Base-by-base conservation (phyloP, 2,888 invertebrate species). In the Aphodius sticticus region DNA sequence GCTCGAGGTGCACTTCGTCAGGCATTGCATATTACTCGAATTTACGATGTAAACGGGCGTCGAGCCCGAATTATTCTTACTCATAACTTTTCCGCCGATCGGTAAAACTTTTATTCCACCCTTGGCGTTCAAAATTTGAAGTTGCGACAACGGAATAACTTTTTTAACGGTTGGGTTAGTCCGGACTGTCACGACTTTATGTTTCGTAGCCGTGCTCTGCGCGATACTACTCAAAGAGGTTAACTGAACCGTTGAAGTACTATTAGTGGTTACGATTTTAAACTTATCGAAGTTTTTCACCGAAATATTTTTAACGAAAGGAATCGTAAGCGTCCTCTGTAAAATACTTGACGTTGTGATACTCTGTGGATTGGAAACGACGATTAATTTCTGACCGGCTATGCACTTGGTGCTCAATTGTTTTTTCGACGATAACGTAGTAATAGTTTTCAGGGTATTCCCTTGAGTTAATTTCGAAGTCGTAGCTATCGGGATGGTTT, bases 221-320 rank as follows among this genome's bases (percentile, higher is more conserved):
- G 77, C 69, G 4, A 81, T 76, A 35, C 38, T 82, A 26, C 76
- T 80, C 2, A 80, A 35, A 6, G 80, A 70, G 0, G 79, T 78
- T 14, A 81, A 37, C 53, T 80, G 80, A 38, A 81, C 74, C 36
- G 74, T 74, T 0, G 74, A 71, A 9, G 77, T 82, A 79, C 9
- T 84, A 83, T 70, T 79, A 77, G 80, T 82, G 2, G 87, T 85
- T 6, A 89, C 87, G 70, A 89, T 88, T 86, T 89, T 89, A 81
- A 89, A 89, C 82, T 89, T 89, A 79, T 89, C 89, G 37, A 89
- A 86, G 83, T 88, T 89, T 83, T 88, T 88, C 80, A 88, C 87
- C 0, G 88, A 87, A 76, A 89, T 85, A 81, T 88, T 89, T 82
- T 88, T 89, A 72, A 88, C 87, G 77, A 88, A 87, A 2, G 89